Conservation (phyloP, 2,797 vertebrate species). For the Scleropages formosus region DNA sequence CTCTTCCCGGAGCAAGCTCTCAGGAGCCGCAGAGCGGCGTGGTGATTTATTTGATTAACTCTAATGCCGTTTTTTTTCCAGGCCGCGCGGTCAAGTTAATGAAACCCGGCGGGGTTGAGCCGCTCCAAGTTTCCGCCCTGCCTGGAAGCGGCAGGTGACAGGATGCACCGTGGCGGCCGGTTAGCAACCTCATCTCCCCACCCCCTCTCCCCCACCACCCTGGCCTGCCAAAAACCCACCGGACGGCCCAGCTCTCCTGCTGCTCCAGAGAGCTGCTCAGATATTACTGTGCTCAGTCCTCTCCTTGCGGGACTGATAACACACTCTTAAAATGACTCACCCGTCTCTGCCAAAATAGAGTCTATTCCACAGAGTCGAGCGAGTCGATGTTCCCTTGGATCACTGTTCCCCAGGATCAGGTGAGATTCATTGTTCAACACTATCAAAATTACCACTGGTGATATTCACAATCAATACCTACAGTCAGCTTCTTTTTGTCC, state of each 20-base stretch:
- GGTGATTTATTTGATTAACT: constrained; percentile 68
- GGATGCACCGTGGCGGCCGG: constrained; percentile 68
- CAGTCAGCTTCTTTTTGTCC: background rate
- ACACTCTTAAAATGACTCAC: background rate
- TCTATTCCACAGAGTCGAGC: background rate
- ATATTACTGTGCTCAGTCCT: constrained; percentile 32
- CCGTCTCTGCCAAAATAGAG: background rate
- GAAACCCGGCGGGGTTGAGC: constrained; percentile 73
- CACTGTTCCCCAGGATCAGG: background rate
- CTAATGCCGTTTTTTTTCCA: constrained; percentile 65
- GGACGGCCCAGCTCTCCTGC: constrained; percentile 49
- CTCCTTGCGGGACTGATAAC: constrained; percentile 6
- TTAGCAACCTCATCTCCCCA: constrained; percentile 43
- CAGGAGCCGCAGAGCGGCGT: constrained; percentile 19
- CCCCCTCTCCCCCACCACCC: background rate
- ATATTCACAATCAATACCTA: background rate
- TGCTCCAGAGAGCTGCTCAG: constrained; percentile 44
- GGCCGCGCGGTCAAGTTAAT: constrained; percentile 79
- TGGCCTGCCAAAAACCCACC: constrained; percentile 37
- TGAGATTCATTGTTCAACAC: constrained; percentile 4
- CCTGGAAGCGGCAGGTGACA: constrained; percentile 68
- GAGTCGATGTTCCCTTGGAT: too few species aligned
- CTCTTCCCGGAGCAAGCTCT: constrained; percentile 52
- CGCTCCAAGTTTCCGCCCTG: constrained; percentile 61
- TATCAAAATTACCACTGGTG: constrained; percentile 21